Conservation (phyloP, 2,113 vertebrate species). For the Silurus meridionalis region DNA sequence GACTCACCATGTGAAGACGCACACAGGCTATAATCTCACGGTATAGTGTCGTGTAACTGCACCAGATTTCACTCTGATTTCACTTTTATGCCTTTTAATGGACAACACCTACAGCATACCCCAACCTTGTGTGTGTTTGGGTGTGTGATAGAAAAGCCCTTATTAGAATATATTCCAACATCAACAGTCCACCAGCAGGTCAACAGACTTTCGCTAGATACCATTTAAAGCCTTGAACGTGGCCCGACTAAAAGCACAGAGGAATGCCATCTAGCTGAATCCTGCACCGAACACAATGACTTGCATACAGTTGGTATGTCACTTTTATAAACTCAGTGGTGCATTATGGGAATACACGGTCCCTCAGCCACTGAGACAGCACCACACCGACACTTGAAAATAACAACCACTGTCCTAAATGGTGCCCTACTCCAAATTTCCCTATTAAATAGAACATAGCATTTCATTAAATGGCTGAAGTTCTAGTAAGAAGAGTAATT, state of each 20-base stretch:
- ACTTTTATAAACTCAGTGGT: not conserved
- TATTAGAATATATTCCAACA: not conserved
- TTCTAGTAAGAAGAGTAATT: not conserved
- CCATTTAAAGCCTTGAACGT: not conserved
- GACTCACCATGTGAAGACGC: not conserved
- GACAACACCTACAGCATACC: not conserved
- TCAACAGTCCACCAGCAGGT: not conserved
- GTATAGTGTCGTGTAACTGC: not conserved
- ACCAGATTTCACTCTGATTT: not conserved
- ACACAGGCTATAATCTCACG: not conserved
- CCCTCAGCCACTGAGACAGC: not conserved
- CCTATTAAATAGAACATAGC: not conserved
- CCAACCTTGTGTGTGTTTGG: not conserved
- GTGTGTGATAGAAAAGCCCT: not conserved
- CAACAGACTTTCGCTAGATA: not conserved
- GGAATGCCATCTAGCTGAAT: not conserved
- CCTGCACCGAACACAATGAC: not conserved
- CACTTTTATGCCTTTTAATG: not conserved
- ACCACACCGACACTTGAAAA: not conserved
- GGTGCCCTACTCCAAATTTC: not conserved
- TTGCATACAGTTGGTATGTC: not conserved
- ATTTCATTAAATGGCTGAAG: not conserved
- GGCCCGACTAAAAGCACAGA: not conserved
- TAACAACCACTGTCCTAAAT: slow-evolving; percentile 1
- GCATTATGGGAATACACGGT: not conserved